Base-by-base conservation (phyloP, 1,140 invertebrate genomes). In the Polypedilum pembai region DNA sequence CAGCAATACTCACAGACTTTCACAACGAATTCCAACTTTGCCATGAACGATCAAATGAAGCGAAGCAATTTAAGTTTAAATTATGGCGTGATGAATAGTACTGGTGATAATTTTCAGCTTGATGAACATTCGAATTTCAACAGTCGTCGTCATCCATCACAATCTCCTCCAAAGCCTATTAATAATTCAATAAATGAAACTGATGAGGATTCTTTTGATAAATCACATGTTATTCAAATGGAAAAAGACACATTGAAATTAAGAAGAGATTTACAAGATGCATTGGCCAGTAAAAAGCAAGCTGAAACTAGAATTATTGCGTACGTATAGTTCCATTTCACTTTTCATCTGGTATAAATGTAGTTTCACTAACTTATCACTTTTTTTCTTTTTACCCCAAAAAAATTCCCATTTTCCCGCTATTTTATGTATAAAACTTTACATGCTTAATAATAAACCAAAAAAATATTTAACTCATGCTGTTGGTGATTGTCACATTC, bases 261-360 rank as follows among this genome's bases (percentile, higher is more conserved):
- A 8, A 78, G 84, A 75, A 76, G 83, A 40, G 85, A 85, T 78
- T 77, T 85, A 8, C 83, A 83, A 75, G 85, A 85, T 76, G 83
- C 84, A 24, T 77, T 82, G 73, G 82, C 82, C 40, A 83, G 83
- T 76, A 84, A 84, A 78, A 84, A 85, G 77, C 83, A 85, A 78
- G 82, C 84, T 33, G 84, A 85, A 76, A 81, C 82, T 76, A 84
- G 84, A 79, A 80, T 85, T 75, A 78, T 83, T 76, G 83, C 83
- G 85, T 85, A 83, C 81, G 83, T 85, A 69, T 40, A 24, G 20
- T 69, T 56, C 12, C 45, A n/a, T n/a, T n/a, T 56, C 45, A 56
- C n/a, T n/a, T 15, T 56, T 56, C 45, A 15, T 56, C n/a, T 56
- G 45, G 45, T 56, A 12, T 56, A 56, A 56, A 56, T 56, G 45